Evolutionary conservation across 1,140 invertebrate genomes (phyloP).

Genomic region (Drosophila nikananu): DNA sequence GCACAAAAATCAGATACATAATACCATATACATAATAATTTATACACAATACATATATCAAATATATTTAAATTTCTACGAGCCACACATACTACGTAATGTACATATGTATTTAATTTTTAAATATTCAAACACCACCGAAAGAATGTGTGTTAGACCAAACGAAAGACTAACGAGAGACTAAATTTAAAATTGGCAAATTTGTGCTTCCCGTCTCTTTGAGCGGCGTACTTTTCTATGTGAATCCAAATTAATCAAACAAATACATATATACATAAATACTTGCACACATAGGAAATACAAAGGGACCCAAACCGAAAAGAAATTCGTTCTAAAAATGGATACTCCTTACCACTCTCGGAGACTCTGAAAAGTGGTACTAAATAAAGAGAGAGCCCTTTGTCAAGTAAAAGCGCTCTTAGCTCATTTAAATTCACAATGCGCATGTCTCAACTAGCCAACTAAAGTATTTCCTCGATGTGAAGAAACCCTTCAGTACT

Average conservation of each 20-base stretch:
- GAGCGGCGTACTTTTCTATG: conserved; percentile 10
- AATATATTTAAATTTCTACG: neutral
- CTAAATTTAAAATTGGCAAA: conserved; percentile 62
- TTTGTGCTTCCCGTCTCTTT: conserved; percentile 28
- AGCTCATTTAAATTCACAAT: conserved; percentile 59
- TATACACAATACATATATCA: conserved; percentile 10
- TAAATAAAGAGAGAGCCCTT: conserved; percentile 19
- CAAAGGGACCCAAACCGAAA: conserved; percentile 21
- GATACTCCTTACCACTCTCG: conserved; percentile 36
- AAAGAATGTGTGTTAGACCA: conserved; percentile 47
- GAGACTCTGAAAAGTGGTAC: conserved; percentile 12
- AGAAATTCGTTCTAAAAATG: conserved; percentile 63
- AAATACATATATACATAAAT: conserved; percentile 5
- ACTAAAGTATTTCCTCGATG: conserved; percentile 12
- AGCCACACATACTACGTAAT: conserved; percentile 4
- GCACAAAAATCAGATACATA: neutral
- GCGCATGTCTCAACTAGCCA: conserved; percentile 51
- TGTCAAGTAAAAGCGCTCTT: conserved; percentile 2
- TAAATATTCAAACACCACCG: neutral
- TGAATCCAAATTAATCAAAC: conserved; percentile 23
- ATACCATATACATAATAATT: neutral
- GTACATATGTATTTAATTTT: conserved; percentile 12
- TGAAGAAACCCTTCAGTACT: conserved; percentile 13
- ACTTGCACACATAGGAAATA: neutral
- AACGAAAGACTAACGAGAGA: conserved; percentile 55